Conservation (phyloP, 2,888 invertebrate genomes). For the Spilarctia lutea region DNA sequence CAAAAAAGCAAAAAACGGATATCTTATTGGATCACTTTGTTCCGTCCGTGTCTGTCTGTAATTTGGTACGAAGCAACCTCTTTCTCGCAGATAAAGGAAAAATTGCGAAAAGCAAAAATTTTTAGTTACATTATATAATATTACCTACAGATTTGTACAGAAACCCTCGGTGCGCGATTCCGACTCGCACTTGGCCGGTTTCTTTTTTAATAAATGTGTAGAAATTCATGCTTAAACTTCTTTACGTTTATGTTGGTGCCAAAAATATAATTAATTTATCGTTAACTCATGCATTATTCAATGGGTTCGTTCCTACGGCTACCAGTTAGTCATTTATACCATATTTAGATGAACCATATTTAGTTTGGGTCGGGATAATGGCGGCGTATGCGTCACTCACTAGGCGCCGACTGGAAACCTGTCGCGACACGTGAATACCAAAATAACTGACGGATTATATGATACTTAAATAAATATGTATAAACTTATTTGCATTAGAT, state of each 20-base stretch:
- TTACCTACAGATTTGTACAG: too few relatives aligned
- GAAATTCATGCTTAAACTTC: not conserved
- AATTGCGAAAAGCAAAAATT: too few relatives aligned
- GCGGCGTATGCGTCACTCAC: slow-evolving; percentile 70
- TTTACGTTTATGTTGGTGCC: slow-evolving; percentile 1
- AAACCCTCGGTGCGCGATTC: too few relatives aligned
- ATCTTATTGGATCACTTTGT: too few relatives aligned
- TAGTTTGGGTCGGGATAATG: slow-evolving; percentile 65
- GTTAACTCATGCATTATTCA: slow-evolving; percentile 36
- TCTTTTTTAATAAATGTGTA: not conserved
- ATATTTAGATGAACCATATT: slow-evolving; percentile 66
- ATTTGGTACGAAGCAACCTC: too few relatives aligned
- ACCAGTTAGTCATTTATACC: slow-evolving; percentile 70
- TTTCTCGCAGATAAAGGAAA: too few relatives aligned
- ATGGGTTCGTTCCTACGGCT: slow-evolving; percentile 41
- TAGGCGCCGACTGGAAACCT: slow-evolving; percentile 59
- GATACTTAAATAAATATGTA: slow-evolving; percentile 45
- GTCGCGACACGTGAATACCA: slow-evolving; percentile 59
- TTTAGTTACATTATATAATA: too few relatives aligned
- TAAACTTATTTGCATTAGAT: slow-evolving; percentile 38
- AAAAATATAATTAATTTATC: slow-evolving; percentile 14
- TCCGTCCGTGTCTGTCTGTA: too few relatives aligned
- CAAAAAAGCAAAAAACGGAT: too few relatives aligned
- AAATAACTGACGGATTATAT: slow-evolving; percentile 60
- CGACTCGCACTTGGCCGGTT: too few relatives aligned